Conservation (phyloP, 2,797 vertebrate species). For the Orestias chungarensis region DNA sequence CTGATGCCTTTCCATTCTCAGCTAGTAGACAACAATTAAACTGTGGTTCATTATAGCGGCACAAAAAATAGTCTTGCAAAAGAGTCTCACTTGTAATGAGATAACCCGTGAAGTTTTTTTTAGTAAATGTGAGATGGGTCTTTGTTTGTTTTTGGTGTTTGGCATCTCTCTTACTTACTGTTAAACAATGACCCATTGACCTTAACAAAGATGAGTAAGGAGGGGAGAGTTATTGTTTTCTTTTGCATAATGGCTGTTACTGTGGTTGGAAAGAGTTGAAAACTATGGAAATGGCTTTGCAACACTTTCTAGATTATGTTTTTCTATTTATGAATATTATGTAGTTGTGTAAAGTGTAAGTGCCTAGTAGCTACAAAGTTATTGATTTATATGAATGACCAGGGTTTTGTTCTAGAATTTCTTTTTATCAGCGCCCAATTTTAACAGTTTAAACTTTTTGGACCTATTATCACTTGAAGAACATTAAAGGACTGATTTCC, state of each 20-base stretch:
- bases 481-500: too few species aligned
- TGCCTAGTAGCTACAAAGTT: too few species aligned
- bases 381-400: too few species aligned
- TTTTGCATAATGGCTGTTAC: neutral
- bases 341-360: too few species aligned
- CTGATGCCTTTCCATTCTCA: conserved; percentile 23
- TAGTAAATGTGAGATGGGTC: neutral
- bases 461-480: too few species aligned
- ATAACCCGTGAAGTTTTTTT: neutral
- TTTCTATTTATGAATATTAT: too few species aligned
- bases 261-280: neutral
- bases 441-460: too few species aligned
- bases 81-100: too few species aligned
- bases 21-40: neutral
- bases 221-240: neutral
- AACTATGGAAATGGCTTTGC: neutral
- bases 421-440: too few species aligned
- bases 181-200: neutral
- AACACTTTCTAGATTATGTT: neutral
- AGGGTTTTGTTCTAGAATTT: neutral
- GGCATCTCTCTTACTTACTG: neutral
- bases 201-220: neutral
- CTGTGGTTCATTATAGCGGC: neutral
- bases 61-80: neutral
- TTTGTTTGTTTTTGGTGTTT: neutral